phyloP scores from a whole-genome alignment of 2,888 invertebrate species.

The Neria commutata region DNA sequence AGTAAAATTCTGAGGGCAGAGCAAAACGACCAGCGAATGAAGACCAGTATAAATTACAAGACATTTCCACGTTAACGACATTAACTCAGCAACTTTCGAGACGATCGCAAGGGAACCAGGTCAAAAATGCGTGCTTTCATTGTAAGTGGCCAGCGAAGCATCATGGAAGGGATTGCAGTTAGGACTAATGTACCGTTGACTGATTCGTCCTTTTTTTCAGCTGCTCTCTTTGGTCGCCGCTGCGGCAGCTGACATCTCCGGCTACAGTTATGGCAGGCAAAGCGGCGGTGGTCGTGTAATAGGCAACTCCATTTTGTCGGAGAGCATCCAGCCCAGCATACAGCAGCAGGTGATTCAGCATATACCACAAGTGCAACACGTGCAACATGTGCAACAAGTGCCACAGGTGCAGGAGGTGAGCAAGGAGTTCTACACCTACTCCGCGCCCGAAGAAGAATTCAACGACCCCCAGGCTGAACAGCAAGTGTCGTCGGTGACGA shows the following conservation, averaged over 20 bases:
- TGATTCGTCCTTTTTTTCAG: conserved; percentile 24
- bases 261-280: conserved; percentile 39
- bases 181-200: background rate
- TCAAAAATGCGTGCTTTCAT: conserved; percentile 69
- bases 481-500: conserved; percentile 40
- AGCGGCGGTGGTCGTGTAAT: no score
- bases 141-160: conserved; percentile 32
- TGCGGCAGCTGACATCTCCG: conserved; percentile 39
- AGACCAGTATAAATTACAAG: background rate
- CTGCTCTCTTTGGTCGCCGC: conserved; percentile 38
- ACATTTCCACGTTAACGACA: background rate
- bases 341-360: background rate
- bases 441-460: conserved; percentile 54
- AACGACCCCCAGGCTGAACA: conserved; percentile 38
- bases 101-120: background rate
- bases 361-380: background rate
- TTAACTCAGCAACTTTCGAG: background rate
- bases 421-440: conserved; percentile 51
- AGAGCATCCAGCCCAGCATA: background rate
- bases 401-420: conserved; percentile 38
- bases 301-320: conserved; percentile 13
- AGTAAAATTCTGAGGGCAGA: background rate
- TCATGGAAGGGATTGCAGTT: background rate
- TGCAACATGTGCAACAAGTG: conserved; percentile 9
- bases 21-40: background rate